Conservation (phyloP, 2,113 vertebrate genomes). For the Cinclus cinclus region DNA sequence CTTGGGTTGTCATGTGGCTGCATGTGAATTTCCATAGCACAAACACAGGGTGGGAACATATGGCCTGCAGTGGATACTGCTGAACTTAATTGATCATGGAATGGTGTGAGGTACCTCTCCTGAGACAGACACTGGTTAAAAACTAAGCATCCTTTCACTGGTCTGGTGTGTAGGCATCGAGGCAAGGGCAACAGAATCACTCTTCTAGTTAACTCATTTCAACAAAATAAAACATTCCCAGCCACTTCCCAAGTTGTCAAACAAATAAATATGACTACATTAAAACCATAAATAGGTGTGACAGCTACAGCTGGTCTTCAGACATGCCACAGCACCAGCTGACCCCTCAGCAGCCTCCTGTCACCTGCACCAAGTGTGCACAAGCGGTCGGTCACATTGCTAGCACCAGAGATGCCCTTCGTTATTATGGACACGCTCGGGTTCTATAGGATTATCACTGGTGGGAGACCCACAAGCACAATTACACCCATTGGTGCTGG, state of each 20-base stretch:
- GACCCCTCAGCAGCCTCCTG: too few relatives aligned
- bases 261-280: not conserved
- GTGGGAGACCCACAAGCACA: too few relatives aligned
- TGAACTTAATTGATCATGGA: not conserved
- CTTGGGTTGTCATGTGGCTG: not conserved
- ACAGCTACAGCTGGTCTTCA: too few relatives aligned
- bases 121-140: not conserved
- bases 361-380: too few relatives aligned
- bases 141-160: not conserved
- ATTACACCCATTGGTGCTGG: not conserved
- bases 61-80: not conserved
- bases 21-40: not conserved
- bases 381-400: too few relatives aligned
- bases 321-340: too few relatives aligned
- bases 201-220: too few relatives aligned
- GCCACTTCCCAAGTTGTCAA: not conserved
- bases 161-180: fast-evolving
- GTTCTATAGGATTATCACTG: too few relatives aligned
- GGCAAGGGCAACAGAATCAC: not conserved
- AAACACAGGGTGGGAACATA: not conserved
- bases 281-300: not conserved
- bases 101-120: not conserved
- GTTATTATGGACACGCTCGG: too few relatives aligned
- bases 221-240: not conserved
- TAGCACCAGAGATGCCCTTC: too few relatives aligned